A percentile compares a stretch with the other conserved stretches of the same genome.
phyloP scores from a whole-genome alignment of 2,888 invertebrate genomes.

The Synergus itoensis region DNA sequence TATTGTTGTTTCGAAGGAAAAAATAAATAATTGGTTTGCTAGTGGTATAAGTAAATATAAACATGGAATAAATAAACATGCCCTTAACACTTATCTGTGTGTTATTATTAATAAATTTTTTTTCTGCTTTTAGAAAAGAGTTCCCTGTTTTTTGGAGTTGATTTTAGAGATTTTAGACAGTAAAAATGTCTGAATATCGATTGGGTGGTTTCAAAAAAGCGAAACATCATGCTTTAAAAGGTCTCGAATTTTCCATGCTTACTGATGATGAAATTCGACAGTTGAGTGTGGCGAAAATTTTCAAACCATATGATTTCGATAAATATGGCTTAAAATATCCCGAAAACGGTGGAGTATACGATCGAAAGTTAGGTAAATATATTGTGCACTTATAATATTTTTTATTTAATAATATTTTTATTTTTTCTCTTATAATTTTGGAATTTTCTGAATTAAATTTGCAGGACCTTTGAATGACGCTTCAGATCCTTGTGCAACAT shows the following conservation, averaged over 20 bases:
- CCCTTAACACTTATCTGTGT: too few relatives aligned
- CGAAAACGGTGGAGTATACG: conserved; percentile 92
- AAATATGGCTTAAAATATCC: conserved; percentile 86
- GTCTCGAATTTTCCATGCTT: conserved; percentile 85
- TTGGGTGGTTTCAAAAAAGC: conserved; percentile 49
- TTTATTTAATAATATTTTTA: neutral
- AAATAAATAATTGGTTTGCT: too few relatives aligned
- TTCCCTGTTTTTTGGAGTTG: too few relatives aligned
- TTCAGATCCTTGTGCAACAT: conserved; percentile 89
- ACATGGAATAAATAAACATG: too few relatives aligned
- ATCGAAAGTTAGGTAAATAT: conserved; percentile 86
- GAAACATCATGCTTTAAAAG: conserved; percentile 69
- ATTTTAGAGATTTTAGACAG: too few relatives aligned
- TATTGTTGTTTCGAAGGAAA: too few relatives aligned
- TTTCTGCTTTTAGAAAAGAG: neutral
- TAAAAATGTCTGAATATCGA: conserved; percentile 14
- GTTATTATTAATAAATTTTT: neutral
- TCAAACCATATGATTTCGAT: conserved; percentile 89
- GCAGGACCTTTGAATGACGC: conserved; percentile 82
- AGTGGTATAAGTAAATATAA: too few relatives aligned
- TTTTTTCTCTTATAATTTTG: conserved; percentile 6
- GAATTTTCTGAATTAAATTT: conserved; percentile 24
- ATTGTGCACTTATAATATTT: neutral
- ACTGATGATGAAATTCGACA: conserved; percentile 87
- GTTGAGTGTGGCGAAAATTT: conserved; percentile 90